Evolutionary conservation across 2,888 invertebrate genomes (phyloP).

Genomic region (Formica aserva): DNA sequence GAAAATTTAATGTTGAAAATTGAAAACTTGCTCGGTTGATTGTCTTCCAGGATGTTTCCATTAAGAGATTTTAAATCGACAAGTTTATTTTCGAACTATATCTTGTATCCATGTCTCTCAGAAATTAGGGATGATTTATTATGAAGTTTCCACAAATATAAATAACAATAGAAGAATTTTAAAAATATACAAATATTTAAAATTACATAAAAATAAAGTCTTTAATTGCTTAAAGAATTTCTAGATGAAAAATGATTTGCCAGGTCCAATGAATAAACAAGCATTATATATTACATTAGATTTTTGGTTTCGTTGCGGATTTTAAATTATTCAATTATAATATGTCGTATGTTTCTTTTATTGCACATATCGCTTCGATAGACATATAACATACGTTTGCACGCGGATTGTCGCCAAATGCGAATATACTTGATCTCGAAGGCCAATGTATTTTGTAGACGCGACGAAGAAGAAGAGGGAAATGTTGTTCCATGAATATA

Average conservation of each 20-base stretch:
- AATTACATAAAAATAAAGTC: not conserved
- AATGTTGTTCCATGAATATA: slow-evolving; percentile 63
- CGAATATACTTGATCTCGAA: slow-evolving; percentile 61
- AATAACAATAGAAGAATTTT: not conserved
- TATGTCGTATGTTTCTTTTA: not conserved
- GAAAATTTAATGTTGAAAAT: not conserved
- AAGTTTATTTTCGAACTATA: not conserved
- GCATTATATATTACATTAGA: too few species aligned
- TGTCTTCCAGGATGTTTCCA: not conserved
- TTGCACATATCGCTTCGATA: slow-evolving; percentile 12
- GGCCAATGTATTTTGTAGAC: slow-evolving; percentile 68
- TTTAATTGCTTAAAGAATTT: not conserved
- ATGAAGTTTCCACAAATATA: not conserved
- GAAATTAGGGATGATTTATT: not conserved
- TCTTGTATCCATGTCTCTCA: not conserved
- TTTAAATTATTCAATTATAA: not conserved
- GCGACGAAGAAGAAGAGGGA: slow-evolving; percentile 67
- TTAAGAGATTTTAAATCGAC: not conserved
- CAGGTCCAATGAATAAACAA: not conserved
- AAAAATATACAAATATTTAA: not conserved
- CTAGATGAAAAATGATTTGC: not conserved
- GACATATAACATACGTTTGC: not conserved
- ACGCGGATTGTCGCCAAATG: slow-evolving; percentile 55
- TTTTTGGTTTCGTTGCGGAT: not conserved
- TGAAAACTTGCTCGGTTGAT: not conserved